Evolutionary conservation across 2,888 invertebrate genomes (phyloP).

Genomic region (Napeogenes inachia): DNA sequence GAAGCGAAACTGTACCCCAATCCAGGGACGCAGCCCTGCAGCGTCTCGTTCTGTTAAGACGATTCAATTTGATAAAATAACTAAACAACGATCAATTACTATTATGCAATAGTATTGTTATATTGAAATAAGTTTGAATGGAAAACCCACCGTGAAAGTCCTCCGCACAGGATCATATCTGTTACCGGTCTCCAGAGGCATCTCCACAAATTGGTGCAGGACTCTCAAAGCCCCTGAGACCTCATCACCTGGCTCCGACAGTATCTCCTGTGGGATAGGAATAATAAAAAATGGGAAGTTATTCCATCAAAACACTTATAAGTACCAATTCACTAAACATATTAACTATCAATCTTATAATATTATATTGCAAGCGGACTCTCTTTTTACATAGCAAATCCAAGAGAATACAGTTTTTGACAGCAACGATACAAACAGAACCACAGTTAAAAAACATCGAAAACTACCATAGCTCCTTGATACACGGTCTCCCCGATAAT

Average conservation of each 20-base stretch:
- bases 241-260: conserved; percentile 68
- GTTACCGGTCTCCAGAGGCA: conserved; percentile 79
- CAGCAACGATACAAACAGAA: background rate
- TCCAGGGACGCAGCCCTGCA: conserved; percentile 84
- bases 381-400: too few relatives aligned
- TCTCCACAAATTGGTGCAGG: conserved; percentile 85
- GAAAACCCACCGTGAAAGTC: conserved; percentile 37
- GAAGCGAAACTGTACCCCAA: conserved; percentile 92
- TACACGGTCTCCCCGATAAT: conserved; percentile 85
- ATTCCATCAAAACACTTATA: too few relatives aligned
- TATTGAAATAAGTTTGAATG: background rate
- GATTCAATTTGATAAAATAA: background rate
- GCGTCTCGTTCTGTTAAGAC: conserved; percentile 58
- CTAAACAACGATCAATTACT: background rate
- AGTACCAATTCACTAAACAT: background rate
- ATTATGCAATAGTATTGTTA: background rate
- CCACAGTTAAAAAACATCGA: background rate
- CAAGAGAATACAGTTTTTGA: background rate
- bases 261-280: conserved; percentile 69
- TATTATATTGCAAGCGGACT: background rate
- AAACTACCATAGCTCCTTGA: conserved; percentile 78
- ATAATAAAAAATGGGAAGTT: too few relatives aligned
- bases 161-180: conserved; percentile 53
- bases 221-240: conserved; percentile 81
- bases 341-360: background rate